phyloP scores from a whole-genome alignment of 2,888 invertebrate species.

The Dryomyza anilis region DNA sequence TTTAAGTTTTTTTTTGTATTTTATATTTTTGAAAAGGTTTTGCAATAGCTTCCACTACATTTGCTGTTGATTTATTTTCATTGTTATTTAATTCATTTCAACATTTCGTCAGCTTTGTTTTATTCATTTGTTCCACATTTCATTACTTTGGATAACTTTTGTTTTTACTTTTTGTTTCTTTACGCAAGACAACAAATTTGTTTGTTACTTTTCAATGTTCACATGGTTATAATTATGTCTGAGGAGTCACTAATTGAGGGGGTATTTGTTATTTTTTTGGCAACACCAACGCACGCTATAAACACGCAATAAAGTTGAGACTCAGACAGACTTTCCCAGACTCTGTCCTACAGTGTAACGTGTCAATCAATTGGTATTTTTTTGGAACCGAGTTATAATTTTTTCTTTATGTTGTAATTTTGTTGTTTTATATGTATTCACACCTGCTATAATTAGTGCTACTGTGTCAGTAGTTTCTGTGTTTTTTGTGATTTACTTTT shows the following conservation, averaged over 20 bases:
- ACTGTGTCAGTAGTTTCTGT: too few relatives aligned
- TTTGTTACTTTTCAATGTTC: conserved; percentile 5
- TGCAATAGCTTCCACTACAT: background rate
- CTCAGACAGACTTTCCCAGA: too few relatives aligned
- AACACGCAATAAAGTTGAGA: too few relatives aligned
- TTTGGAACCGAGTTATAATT: too few relatives aligned
- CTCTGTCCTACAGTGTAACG: too few relatives aligned
- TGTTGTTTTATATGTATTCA: too few relatives aligned
- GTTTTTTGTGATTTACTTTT: too few relatives aligned
- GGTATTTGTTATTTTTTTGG: background rate
- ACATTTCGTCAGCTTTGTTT: background rate
- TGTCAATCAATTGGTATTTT: too few relatives aligned
- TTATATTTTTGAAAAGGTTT: background rate
- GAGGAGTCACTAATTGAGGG: background rate
- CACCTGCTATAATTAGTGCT: too few relatives aligned
- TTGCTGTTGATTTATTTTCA: conserved; percentile 9
- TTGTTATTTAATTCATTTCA: conserved; percentile 9
- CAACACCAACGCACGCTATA: background rate
- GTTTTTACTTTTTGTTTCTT: background rate
- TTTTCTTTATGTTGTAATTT: too few relatives aligned
- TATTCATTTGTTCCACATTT: conserved; percentile 2
- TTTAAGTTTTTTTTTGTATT: background rate
- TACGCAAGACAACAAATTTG: too few relatives aligned
- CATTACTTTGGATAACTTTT: background rate
- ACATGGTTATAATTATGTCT: background rate